Conservation (phyloP, 2,888 invertebrate species). For the Parnassius mnemosyne region DNA sequence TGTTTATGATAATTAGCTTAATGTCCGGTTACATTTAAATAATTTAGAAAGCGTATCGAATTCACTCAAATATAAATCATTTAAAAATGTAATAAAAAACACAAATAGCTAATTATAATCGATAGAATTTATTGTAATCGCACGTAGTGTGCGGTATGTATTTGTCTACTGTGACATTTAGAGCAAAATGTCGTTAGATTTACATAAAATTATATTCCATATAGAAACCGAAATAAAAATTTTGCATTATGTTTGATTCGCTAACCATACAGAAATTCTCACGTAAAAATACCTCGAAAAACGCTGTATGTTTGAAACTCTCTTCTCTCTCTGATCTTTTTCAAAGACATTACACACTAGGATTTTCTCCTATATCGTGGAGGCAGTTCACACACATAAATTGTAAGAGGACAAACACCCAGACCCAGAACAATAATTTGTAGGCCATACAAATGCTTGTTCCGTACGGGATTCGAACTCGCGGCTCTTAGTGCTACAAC, state of each 20-base stretch:
- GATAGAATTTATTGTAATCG: neutral
- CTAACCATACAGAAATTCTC: neutral
- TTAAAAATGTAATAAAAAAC: neutral
- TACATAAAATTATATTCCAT: neutral
- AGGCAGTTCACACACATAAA: no score
- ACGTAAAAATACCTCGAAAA: no score
- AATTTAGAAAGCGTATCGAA: constrained; percentile 24
- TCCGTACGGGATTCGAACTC: no score
- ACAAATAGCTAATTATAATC: neutral
- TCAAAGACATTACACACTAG: no score
- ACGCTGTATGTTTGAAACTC: no score
- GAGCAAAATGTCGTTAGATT: neutral
- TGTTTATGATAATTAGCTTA: constrained; percentile 34
- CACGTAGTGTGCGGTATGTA: neutral
- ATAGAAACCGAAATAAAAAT: neutral
- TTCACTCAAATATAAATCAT: constrained; percentile 7
- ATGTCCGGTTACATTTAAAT: constrained; percentile 30
- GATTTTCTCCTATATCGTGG: no score
- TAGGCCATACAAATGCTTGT: no score
- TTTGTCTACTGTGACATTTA: neutral
- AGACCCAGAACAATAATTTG: no score
- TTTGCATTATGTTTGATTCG: neutral
- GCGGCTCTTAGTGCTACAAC: no score
- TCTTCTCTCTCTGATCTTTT: no score
- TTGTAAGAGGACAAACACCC: no score